Conservation (phyloP, 2,888 invertebrate species). For the Cheilosia grossa region DNA sequence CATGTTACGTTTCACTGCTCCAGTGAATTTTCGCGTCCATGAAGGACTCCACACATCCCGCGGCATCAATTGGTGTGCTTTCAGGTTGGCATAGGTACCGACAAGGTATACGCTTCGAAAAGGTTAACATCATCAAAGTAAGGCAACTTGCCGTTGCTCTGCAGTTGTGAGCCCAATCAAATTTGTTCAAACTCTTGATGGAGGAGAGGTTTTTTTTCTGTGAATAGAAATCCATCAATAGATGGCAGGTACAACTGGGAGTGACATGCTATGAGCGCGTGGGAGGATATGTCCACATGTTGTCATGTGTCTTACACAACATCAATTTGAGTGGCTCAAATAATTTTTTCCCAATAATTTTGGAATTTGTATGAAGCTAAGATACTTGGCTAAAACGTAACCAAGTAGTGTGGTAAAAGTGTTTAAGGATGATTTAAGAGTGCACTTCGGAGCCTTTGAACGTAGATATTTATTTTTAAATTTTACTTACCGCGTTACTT, state of each 20-base stretch:
- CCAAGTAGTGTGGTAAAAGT: too few species aligned
- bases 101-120: constrained; percentile 3
- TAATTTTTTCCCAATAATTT: not conserved
- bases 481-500: not conserved
- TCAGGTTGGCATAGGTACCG: constrained; percentile 25
- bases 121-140: constrained; percentile 21
- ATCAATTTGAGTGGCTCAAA: constrained; percentile 21
- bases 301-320: constrained; percentile 19
- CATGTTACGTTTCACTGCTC: not conserved
- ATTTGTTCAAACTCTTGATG: constrained; percentile 42
- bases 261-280: not conserved
- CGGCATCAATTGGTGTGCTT: constrained; percentile 33
- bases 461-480: too few species aligned
- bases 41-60: not conserved
- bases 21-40: not conserved
- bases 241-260: constrained; percentile 32
- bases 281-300: constrained; percentile 11
- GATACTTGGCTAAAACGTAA: not conserved
- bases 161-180: constrained; percentile 42
- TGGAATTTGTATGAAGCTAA: not conserved
- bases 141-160: not conserved
- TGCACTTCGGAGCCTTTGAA: too few species aligned
- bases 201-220: not conserved
- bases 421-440: too few species aligned
- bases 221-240: constrained; percentile 57